Conservation (phyloP, 1,140 invertebrate genomes). For the Zophobas morio region DNA sequence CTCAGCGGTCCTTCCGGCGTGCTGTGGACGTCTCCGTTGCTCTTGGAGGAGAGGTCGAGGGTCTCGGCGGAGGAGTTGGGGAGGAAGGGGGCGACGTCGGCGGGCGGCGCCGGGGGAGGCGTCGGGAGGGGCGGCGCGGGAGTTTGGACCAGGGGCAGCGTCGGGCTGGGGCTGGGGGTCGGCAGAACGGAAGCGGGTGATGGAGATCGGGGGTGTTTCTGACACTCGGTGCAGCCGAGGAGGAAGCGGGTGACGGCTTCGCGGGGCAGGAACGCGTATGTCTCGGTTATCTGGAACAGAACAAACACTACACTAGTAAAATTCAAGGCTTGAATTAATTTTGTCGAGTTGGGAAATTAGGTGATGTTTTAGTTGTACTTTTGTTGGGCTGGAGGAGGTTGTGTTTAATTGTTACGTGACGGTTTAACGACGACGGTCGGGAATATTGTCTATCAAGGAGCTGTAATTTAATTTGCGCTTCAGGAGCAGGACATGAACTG, state of each 20-base stretch:
- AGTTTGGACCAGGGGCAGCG: constrained; percentile 66
- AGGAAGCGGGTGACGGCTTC: constrained; percentile 96
- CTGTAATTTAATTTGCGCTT: no score
- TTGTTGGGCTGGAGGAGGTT: no score
- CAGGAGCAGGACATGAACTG: no score
- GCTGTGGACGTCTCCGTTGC: constrained; percentile 40
- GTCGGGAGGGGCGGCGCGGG: constrained; percentile 60
- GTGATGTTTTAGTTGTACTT: no score
- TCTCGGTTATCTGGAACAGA: constrained; percentile 90
- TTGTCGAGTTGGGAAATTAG: no score
- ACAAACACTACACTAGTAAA: constrained; percentile 55
- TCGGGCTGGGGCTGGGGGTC: constrained; percentile 72
- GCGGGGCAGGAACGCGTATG: constrained; percentile 93
- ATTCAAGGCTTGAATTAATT: no score
- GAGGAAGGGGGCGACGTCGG: constrained; percentile 68
- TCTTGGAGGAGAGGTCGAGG: constrained; percentile 47
- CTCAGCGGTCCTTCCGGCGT: constrained; percentile 58
- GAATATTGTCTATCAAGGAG: no score
- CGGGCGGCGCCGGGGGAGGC: constrained; percentile 44
- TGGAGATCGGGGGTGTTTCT: constrained; percentile 86
- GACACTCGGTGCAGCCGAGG: constrained; percentile 93
- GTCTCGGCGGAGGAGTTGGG: constrained; percentile 55
- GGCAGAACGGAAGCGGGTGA: constrained; percentile 72
- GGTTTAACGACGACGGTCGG: no score
- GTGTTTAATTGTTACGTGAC: no score